Base-by-base conservation (phyloP, 1,140 invertebrate genomes). In the Drosophila ananassae region DNA sequence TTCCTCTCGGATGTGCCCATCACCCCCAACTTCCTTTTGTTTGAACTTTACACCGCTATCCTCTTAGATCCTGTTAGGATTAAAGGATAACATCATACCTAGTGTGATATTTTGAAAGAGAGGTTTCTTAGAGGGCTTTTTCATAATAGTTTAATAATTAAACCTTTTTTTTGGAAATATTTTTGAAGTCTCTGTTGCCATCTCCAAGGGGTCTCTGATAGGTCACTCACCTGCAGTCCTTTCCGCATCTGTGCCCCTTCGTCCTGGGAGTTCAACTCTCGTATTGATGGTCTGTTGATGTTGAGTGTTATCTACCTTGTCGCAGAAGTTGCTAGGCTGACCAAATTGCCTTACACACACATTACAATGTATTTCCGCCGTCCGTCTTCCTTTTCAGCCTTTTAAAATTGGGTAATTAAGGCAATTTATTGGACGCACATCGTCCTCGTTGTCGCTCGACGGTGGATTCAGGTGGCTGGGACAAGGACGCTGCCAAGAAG, bases 321-420 rank as follows among this genome's bases (percentile, higher is more conserved):
- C 77, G 62, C 56, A 78, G 61, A 55, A 78, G 68, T 55, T 56
- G 68, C 74, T 61, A 62, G 41, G 47, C 62, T 48, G 60, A 32
- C 77, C 81, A 81, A 85, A 80, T 84, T 81, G 64, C 48, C 75
- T 83, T 82, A 87, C 82, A 87, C 68, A 51, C 69, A 77, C 75
- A 87, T 82, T 85, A 85, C 82, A 79, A 67, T 60, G 66, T 68
- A 55, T 28, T 44, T 58, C 17, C 66, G 6, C 22, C 13, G 25
- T 28, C 48, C 48, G 25, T 25, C 54, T 30, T 34, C 44, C 53
- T 30, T 30, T 34, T 6, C 52, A 47, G 58, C 44, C 73, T 72
- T 89, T 89, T 84, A 79, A 89, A 89, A 89, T 83, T 87, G 83
- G 79, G 79, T 83, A 89, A 89, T 89, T 89, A 89, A 89, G 79